Conservation (phyloP, 1,140 invertebrate species). For the Drosophila guanche region DNA sequence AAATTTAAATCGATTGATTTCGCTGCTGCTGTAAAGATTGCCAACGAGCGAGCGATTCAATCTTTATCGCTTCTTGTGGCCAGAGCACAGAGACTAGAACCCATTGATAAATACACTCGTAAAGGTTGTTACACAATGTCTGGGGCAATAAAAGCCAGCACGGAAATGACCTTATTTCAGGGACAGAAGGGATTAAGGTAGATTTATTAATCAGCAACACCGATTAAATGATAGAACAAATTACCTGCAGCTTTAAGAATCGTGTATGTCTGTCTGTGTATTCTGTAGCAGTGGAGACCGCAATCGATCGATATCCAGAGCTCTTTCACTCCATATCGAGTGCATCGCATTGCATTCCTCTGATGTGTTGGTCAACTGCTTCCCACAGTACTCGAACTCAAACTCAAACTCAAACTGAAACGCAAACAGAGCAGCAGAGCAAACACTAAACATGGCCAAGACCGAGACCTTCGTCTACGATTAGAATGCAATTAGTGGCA, state of each 20-base stretch:
- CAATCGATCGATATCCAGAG: no score
- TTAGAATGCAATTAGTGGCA: conserved; percentile 79
- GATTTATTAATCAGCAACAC: no score
- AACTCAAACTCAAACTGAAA: no score
- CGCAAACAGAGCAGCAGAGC: no score
- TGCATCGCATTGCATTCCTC: conserved; percentile 10
- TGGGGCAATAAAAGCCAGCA: conserved; percentile 3
- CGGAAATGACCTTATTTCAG: no score
- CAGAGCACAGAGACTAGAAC: no score
- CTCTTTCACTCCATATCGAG: no score
- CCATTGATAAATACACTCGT: neutral
- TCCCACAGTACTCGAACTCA: conserved; percentile 41
- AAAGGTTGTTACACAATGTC: conserved; percentile 8
- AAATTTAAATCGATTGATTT: conserved; percentile 81
- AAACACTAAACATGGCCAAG: conserved; percentile 55
- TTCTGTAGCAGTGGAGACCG: no score
- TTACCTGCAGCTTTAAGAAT: no score
- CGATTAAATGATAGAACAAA: no score
- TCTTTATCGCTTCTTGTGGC: conserved; percentile 38
- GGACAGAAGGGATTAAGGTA: no score
- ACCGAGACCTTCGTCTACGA: conserved; percentile 72
- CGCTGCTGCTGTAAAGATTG: conserved; percentile 61
- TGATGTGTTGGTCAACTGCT: conserved; percentile 54
- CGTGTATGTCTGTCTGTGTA: no score
- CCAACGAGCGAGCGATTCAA: conserved; percentile 27